Evolutionary conservation across 2,888 invertebrate genomes (phyloP), one percentile per base, ranked within the genome.

Genomic region (Mythimna lalbum): DNA sequence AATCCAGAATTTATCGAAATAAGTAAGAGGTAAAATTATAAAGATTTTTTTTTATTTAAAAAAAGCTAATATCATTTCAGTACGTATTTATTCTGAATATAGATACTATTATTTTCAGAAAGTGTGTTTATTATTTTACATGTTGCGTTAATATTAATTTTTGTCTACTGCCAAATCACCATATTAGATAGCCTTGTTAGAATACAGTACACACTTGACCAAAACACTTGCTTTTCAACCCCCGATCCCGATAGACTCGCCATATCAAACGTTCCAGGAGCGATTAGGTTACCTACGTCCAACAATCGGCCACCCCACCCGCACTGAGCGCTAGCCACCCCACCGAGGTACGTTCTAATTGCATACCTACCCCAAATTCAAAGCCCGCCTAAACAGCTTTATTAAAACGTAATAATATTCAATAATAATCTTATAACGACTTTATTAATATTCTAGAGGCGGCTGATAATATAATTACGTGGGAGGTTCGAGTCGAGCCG

Each of bases 401-500:
- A 81, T 76, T 81, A 77, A 66, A 77, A 53, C 49, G 59, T 59
- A 53, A 63, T 72, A 72, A 76, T 57, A 81, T 80, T 75, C 53
- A 66, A 73, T 73, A 66, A 69, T 73, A 73, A 77, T 64, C 60
- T 66, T 56, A 53, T 69, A 66, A 68, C 27, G 47, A 50, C 68
- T 71, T 66, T 56, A 72, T 78, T 75, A 72, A 72, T 81, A 72
- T 69, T 69, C 52, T 31, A 63, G 47, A 63, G 57, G 49, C 50
- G 43, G 56, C 64, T 59, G 59, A 70, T 69, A 79, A 70, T 50
- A 64, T 73, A 71, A 83, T 75, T 69, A 64, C 43, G 39, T 70
- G 60, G 50, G 36, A 47, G 64, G 14, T 36, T 68, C 53, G 60
- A 76, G 68, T 76, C 53, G 60, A 70, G 57, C 39, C 65, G 61